These are phyloP conservation scores for Monarcha castaneiventris DNA, from an alignment of 2,113 vertebrate species.

Conservation along the genomic window DNA sequence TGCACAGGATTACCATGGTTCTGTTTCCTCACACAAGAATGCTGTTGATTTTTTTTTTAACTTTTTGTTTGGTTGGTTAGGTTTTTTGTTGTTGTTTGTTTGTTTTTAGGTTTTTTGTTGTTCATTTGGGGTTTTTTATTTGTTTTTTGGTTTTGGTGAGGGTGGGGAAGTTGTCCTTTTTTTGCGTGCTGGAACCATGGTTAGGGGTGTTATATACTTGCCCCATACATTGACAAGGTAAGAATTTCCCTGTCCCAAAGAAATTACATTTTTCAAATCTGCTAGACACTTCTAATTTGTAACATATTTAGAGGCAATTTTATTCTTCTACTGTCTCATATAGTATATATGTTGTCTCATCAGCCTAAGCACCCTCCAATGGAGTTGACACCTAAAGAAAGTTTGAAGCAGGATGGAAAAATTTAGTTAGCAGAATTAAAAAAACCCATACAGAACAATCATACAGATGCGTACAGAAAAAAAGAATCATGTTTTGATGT, in stretches of 20 bases:
- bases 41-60: neutral
- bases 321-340: neutral
- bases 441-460: neutral
- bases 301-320: neutral
- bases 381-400: neutral
- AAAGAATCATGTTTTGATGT: neutral
- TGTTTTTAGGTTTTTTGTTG: neutral
- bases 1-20: neutral
- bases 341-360: neutral
- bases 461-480: neutral
- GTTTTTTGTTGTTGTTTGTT: neutral
- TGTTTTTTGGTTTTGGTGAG: neutral
- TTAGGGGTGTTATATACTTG: neutral
- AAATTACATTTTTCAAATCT: neutral
- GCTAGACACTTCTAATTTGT: neutral
- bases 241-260: neutral
- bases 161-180: neutral
- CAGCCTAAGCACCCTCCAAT: neutral
- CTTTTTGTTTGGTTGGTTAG: fast-evolving
- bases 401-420: neutral
- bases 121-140: fast-evolving
- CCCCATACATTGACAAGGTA: neutral
- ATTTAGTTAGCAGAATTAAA: neutral
- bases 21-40: neutral
- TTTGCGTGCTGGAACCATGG: neutral